These are phyloP conservation scores for Prionailurus bengalensis DNA, from an alignment of 2,113 vertebrate genomes.

Conservation along the genomic window DNA sequence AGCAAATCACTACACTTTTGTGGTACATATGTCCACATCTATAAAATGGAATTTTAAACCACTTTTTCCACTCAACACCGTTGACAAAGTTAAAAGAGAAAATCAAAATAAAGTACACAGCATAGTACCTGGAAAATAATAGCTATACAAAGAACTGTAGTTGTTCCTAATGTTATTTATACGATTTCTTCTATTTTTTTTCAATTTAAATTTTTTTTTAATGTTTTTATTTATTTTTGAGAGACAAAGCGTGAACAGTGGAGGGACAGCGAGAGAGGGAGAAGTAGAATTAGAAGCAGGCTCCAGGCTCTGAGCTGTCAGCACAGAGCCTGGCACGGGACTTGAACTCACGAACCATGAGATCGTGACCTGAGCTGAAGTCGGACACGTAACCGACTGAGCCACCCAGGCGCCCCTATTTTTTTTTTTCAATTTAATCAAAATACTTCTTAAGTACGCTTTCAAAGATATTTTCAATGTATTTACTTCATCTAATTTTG, in stretches of 20 bases:
- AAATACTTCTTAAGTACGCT: background rate
- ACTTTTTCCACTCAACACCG: background rate
- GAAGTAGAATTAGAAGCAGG: too few relatives aligned
- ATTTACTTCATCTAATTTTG: background rate
- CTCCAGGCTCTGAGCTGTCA: too few relatives aligned
- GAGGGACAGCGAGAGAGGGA: too few relatives aligned
- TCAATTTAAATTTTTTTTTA: too few relatives aligned
- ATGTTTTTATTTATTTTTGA: too few relatives aligned
- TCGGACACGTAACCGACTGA: too few relatives aligned
- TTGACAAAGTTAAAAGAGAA: background rate
- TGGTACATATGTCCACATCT: background rate
- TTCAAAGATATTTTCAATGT: background rate
- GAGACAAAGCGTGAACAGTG: too few relatives aligned
- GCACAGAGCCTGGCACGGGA: too few relatives aligned
- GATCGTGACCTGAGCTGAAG: too few relatives aligned
- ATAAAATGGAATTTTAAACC: background rate
- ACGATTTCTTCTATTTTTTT: background rate
- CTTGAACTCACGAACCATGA: too few relatives aligned
- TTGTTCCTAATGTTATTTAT: background rate
- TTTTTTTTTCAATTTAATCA: background rate
- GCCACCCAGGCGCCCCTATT: too few relatives aligned
- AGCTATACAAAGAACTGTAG: background rate
- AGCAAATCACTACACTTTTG: background rate
- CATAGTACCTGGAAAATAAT: background rate
- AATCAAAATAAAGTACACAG: background rate